Percentiles rank a stretch among this genome's conserved stretches.
These are phyloP conservation scores for Phenganax stokvisi DNA, from an alignment of 92 coral and sea anemone species.

Conservation along the genomic window DNA sequence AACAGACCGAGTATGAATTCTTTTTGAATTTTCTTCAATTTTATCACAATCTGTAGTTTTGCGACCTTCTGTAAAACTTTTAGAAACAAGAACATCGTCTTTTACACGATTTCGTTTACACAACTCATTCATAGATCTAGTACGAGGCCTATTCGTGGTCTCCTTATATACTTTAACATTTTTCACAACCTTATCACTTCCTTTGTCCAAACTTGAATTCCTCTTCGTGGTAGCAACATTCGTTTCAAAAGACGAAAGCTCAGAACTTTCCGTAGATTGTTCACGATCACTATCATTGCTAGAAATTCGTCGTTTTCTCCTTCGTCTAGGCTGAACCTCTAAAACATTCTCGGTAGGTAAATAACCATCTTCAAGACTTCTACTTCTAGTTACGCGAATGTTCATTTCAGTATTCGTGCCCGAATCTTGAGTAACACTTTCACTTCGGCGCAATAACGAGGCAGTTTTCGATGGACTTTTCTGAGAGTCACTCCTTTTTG, in stretches of 20 bases:
- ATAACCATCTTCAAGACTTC: not conserved
- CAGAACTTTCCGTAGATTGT: conserved; percentile 1
- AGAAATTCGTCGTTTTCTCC: not conserved
- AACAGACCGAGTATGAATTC: no score
- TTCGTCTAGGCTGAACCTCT: not conserved
- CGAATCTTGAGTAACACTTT: not conserved
- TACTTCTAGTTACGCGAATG: conserved; percentile 1
- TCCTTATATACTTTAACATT: not conserved
- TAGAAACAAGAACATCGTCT: not conserved
- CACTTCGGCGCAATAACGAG: not conserved
- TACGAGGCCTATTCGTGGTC: not conserved
- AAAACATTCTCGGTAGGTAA: not conserved
- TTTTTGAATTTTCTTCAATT: not conserved
- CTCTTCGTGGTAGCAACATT: not conserved
- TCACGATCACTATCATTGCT: not conserved
- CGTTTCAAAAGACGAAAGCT: not conserved
- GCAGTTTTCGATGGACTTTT: not conserved
- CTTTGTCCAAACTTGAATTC: not conserved
- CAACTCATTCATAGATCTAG: not conserved
- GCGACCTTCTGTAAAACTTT: not conserved
- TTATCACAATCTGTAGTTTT: not conserved
- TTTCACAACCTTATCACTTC: not conserved
- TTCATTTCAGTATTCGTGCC: not conserved
- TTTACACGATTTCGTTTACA: not conserved
- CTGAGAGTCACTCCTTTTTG: no score